phyloP scores from a whole-genome alignment of 2,797 vertebrate species.

The Rhincodon typus region DNA sequence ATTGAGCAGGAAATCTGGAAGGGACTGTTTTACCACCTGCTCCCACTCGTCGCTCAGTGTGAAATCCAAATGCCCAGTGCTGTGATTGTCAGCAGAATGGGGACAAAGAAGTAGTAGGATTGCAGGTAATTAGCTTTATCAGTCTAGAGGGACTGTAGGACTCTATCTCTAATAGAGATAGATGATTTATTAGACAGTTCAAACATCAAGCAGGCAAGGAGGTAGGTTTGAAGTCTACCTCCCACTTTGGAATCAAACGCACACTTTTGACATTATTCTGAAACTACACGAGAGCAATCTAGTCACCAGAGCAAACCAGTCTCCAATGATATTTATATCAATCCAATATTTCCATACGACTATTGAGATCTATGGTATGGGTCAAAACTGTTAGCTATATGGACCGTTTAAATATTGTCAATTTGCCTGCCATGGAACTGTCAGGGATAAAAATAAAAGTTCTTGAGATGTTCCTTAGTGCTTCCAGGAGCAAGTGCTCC shows the following conservation, averaged over 20 bases:
- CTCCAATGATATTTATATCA: not conserved
- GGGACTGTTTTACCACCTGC: not conserved
- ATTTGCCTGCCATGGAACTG: not conserved
- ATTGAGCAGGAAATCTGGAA: not conserved
- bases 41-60: not conserved
- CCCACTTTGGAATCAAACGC: no score
- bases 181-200: no score
- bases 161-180: no score
- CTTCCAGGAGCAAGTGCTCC: not conserved
- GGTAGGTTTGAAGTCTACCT: no score
- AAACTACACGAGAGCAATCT: no score
- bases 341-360: not conserved
- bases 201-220: no score
- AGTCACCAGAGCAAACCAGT: no score
- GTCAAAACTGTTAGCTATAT: not conserved
- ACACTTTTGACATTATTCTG: no score
- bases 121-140: no score
- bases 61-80: not conserved
- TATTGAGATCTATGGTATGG: not conserved
- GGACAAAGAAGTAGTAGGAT: no score
- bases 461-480: not conserved
- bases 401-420: not conserved
- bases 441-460: not conserved
- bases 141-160: no score
- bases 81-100: not conserved